Evolutionary conservation across 2,797 vertebrate species (phyloP).

Genomic region (Tokudaia tokunoshimensis): DNA sequence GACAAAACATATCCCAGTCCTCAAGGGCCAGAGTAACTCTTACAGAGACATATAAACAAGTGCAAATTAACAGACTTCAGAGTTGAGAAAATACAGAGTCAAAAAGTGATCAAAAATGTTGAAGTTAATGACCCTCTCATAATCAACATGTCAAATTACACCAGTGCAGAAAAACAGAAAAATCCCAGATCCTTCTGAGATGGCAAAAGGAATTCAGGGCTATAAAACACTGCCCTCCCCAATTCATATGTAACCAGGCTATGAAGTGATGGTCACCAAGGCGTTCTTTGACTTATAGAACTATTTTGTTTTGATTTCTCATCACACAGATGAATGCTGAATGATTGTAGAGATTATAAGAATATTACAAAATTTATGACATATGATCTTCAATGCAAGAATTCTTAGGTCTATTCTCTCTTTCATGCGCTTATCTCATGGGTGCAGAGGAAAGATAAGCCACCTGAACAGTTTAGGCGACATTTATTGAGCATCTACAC

Average conservation of each 20-base stretch:
- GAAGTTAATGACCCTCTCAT: conserved; percentile 77
- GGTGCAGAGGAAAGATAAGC: conserved; percentile 73
- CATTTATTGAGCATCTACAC: conserved; percentile 69
- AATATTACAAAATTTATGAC: conserved; percentile 75
- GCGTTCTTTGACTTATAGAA: conserved; percentile 64
- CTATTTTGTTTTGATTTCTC: conserved; percentile 74
- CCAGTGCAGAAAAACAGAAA: conserved; percentile 73
- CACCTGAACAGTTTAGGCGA: conserved; percentile 60
- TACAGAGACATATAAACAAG: conserved; percentile 80
- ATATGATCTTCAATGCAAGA: conserved; percentile 63
- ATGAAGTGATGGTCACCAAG: conserved; percentile 60
- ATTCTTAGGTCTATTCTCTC: conserved; percentile 52
- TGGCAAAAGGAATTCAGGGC: conserved; percentile 71
- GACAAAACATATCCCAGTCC: conserved; percentile 78
- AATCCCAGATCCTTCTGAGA: conserved; percentile 75
- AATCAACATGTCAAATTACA: conserved; percentile 82
- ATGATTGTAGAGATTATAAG: conserved; percentile 68
- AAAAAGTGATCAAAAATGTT: conserved; percentile 80
- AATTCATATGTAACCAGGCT: conserved; percentile 56
- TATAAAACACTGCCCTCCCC: conserved; percentile 62
- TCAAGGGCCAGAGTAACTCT: conserved; percentile 68
- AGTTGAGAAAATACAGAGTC: conserved; percentile 80
- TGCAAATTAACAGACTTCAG: conserved; percentile 78
- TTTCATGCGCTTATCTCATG: conserved; percentile 73
- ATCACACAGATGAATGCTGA: conserved; percentile 72